Percentiles rank a stretch among this genome's conserved stretches.
These are phyloP conservation scores for Teleogryllus occipitalis DNA, from an alignment of 1,140 invertebrate genomes.

Conservation along the genomic window DNA sequence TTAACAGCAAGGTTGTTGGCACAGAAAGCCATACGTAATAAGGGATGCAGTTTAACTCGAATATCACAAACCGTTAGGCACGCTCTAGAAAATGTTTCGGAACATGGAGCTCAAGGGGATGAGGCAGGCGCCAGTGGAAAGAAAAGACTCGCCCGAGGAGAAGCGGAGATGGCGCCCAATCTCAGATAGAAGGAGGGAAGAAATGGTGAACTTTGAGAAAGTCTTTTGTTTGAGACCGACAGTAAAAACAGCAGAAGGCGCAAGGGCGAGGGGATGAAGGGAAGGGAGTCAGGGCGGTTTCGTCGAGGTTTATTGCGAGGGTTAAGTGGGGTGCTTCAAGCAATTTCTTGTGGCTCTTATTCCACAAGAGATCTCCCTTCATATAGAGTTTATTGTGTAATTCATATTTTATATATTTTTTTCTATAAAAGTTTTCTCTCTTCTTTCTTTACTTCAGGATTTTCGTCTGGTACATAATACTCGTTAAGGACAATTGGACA, in stretches of 20 bases:
- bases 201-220: neutral
- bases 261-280: neutral
- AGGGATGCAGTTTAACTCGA: neutral
- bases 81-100: neutral
- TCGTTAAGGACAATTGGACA: neutral
- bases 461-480: neutral
- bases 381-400: neutral
- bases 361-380: neutral
- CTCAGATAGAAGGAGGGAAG: neutral
- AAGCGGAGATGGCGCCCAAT: neutral
- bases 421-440: neutral
- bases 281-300: neutral
- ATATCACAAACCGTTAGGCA: slow-evolving; percentile 1
- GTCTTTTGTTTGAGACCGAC: neutral
- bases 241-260: neutral
- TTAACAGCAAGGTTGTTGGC: neutral
- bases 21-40: neutral
- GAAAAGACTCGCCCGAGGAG: no score
- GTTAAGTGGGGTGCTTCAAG: neutral
- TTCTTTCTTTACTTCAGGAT: neutral
- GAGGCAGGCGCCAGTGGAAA: neutral
- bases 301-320: neutral
- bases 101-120: neutral
- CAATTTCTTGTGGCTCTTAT: neutral
- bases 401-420: neutral